Evolutionary conservation across 2,113 vertebrate genomes (phyloP), one percentile per base, ranked within the genome.

Genomic region (Edolisoma coerulescens): DNA sequence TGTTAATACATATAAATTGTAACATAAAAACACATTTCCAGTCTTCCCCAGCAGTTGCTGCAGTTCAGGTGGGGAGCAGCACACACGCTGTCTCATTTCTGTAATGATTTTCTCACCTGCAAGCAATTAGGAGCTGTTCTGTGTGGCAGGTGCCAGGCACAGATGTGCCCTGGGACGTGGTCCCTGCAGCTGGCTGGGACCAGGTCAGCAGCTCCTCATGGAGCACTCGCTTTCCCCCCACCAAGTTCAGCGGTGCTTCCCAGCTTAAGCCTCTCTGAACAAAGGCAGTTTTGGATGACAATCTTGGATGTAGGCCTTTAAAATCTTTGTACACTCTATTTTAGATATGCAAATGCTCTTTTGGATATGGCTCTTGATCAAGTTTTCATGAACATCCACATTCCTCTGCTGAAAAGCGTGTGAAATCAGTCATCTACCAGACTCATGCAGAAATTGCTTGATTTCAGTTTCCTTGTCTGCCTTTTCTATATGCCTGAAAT

Each of bases 331-430:
- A 24, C 85, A 92, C 93, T 84, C 79, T 81, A 83, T 92, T 94
- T 96, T 68, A 96, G 93, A 96, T 95, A 96, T 93, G 93, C 92
- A 94, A 96, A 93, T 96, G 84, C 19, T 84, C 69, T 67, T 96
- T 94, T 52, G 79, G 95, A 84, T 93, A 84, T 95, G 94, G 83
- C 76, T 95, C 93, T 94, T 96, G 92, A 95, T 96, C 92, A 96
- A 94, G 85, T 95, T 96, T 97, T 97, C 76, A 90, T 90, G 86
- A 96, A 87, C 80, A 95, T 93, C 83, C 86, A 73, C 90, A 76
- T 92, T 94, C 77, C 80, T 86, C 32, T 73, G 86, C 83, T 92
- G 94, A 87, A 92, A 94, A 90, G 80, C 61, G 53, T 96, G 92
- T 92, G 92, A 96, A 95, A 95, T 96, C 95, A 94, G 95, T 82